These are phyloP conservation scores for Metalampra italica DNA, from an alignment of 2,888 invertebrate genomes.

Conservation along the genomic window DNA sequence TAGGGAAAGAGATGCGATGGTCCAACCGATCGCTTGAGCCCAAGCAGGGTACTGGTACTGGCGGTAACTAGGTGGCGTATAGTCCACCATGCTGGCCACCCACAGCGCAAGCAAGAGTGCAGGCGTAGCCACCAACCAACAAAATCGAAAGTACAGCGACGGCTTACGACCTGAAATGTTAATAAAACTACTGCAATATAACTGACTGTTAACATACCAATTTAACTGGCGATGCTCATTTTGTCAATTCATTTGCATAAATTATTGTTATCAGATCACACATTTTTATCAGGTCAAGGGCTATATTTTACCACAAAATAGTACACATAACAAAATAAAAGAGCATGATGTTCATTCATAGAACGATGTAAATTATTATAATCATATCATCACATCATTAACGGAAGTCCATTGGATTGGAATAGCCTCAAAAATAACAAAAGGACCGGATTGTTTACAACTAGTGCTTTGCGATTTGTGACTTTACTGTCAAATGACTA, in stretches of 20 bases:
- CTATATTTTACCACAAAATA: not conserved
- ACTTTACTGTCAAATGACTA: not conserved
- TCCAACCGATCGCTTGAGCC: slow-evolving; percentile 93
- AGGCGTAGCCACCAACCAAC: slow-evolving; percentile 91
- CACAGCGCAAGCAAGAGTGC: slow-evolving; percentile 89
- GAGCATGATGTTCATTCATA: not conserved
- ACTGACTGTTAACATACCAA: too few species aligned
- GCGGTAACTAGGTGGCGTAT: slow-evolving; percentile 90
- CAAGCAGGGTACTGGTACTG: slow-evolving; percentile 90
- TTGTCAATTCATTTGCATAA: not conserved
- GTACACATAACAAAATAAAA: not conserved
- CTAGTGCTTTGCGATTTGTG: not conserved
- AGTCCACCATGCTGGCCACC: slow-evolving; percentile 93
- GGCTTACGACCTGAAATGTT: slow-evolving; percentile 77
- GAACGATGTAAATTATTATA: not conserved
- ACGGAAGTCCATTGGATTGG: not conserved
- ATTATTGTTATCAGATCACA: not conserved
- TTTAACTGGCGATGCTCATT: not conserved
- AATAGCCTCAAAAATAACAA: not conserved
- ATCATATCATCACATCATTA: not conserved
- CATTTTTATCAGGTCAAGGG: not conserved
- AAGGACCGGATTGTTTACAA: not conserved
- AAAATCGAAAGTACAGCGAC: slow-evolving; percentile 88
- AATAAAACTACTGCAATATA: too few species aligned
- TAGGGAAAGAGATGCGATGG: slow-evolving; percentile 88